A percentile compares a stretch with the other conserved stretches of the same genome.
phyloP scores from a whole-genome alignment of 2,113 vertebrate species.

The Empidonax alnorum region DNA sequence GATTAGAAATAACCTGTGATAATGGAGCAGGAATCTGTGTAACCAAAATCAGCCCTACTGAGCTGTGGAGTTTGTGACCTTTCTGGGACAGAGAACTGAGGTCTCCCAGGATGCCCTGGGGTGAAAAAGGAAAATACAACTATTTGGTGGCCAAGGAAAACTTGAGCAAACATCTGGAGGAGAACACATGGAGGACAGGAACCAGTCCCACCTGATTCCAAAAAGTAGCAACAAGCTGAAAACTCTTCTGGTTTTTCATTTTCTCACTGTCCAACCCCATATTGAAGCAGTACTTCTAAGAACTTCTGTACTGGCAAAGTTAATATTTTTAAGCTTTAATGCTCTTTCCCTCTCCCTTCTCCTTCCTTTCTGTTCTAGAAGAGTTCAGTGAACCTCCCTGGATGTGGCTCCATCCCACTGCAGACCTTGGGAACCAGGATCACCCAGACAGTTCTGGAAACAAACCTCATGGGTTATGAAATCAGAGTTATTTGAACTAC shows the following conservation, averaged over 20 bases:
- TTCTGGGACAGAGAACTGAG: background rate
- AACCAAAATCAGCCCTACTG: slow-evolving; percentile 43
- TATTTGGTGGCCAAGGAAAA: background rate
- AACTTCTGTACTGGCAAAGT: background rate
- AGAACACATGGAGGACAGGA: background rate
- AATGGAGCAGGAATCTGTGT: slow-evolving; percentile 69
- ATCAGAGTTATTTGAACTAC: background rate
- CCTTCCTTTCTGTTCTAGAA: background rate
- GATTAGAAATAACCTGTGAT: slow-evolving; percentile 69
- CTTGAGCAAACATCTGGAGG: background rate
- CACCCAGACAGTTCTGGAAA: background rate
- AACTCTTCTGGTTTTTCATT: background rate
- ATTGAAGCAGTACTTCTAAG: background rate
- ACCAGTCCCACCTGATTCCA: background rate
- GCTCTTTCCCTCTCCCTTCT: background rate
- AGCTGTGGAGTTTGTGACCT: slow-evolving; percentile 39
- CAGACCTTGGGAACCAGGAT: background rate
- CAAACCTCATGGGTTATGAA: background rate
- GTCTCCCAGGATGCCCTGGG: slow-evolving; percentile 3
- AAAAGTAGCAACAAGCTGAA: background rate
- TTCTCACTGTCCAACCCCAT: background rate
- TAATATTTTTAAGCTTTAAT: background rate
- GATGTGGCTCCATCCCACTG: background rate
- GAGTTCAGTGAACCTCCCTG: background rate
- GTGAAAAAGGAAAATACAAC: slow-evolving; percentile 26